These are phyloP conservation scores for Megastigmus dorsalis DNA, from an alignment of 2,888 invertebrate species.

Conservation along the genomic window DNA sequence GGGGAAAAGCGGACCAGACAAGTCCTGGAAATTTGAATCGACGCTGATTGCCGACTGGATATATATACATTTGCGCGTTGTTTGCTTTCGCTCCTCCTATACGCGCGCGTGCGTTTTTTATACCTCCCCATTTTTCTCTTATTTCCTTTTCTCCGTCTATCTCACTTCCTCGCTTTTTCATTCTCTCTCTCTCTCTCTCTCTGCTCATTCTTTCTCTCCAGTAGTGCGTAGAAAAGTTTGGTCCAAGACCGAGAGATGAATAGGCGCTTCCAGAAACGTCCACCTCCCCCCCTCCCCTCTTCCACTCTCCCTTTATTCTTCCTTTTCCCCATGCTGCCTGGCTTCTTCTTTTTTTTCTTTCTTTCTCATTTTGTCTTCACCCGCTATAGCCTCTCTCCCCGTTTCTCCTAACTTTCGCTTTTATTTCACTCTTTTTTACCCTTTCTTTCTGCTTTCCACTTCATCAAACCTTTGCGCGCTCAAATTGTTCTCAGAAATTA, in stretches of 20 bases:
- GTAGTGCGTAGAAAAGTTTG: conserved; percentile 59
- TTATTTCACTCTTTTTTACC: conserved; percentile 26
- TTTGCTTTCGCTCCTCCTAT: conserved; percentile 60
- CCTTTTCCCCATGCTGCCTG: background rate
- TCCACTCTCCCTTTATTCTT: conserved; percentile 33
- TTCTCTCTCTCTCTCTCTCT: conserved; percentile 31
- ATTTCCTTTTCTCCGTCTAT: conserved; percentile 20
- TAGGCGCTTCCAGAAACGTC: conserved; percentile 67
- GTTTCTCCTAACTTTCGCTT: conserved; percentile 36
- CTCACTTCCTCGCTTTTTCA: conserved; percentile 4
- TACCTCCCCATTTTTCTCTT: conserved; percentile 8
- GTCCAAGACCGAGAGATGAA: conserved; percentile 65
- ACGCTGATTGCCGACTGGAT: conserved; percentile 59
- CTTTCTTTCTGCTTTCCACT: conserved; percentile 36
- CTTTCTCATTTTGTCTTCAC: conserved; percentile 30
- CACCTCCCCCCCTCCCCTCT: conserved; percentile 54
- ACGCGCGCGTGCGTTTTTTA: background rate
- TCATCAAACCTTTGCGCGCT: conserved; percentile 27
- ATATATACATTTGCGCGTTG: too few relatives aligned
- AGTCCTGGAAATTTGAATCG: conserved; percentile 60
- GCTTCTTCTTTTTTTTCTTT: background rate
- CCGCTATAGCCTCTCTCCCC: conserved; percentile 20
- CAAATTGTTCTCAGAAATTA: conserved; percentile 40
- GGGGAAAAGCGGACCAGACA: conserved; percentile 30
- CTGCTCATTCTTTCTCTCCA: conserved; percentile 34